Conservation (phyloP, 2,888 invertebrate species). For the Chloromyia formosa region DNA sequence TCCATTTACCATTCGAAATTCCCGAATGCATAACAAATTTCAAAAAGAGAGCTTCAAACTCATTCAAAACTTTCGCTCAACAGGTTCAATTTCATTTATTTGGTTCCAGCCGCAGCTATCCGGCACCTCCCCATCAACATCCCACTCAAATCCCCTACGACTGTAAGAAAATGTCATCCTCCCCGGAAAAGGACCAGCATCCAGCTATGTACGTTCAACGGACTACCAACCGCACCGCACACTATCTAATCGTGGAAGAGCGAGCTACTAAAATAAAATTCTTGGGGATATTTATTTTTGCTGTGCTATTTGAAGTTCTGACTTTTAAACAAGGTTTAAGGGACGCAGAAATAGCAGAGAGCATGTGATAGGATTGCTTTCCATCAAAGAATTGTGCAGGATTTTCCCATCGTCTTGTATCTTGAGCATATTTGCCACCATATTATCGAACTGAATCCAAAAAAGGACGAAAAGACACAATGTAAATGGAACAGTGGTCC, state of each 20-base stretch:
- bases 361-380: neutral
- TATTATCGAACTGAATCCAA: neutral
- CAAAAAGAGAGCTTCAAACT: neutral
- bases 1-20: neutral
- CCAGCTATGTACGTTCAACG: too few species aligned
- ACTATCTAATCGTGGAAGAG: neutral
- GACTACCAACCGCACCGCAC: neutral
- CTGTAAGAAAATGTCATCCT: too few species aligned
- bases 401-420: neutral
- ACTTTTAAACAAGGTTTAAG: neutral
- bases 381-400: neutral
- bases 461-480: neutral
- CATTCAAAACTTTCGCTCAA: slow-evolving; percentile 6
- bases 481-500: neutral
- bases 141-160: neutral
- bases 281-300: neutral
- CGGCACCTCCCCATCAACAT: neutral
- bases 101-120: neutral
- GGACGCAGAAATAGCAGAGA: neutral
- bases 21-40: neutral
- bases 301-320: neutral
- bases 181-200: too few species aligned
- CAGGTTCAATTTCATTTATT: slow-evolving; percentile 25
- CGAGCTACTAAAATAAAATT: neutral
- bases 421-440: neutral